Base-by-base conservation (phyloP, 1,140 invertebrate species). In the Lineus longissimus region DNA sequence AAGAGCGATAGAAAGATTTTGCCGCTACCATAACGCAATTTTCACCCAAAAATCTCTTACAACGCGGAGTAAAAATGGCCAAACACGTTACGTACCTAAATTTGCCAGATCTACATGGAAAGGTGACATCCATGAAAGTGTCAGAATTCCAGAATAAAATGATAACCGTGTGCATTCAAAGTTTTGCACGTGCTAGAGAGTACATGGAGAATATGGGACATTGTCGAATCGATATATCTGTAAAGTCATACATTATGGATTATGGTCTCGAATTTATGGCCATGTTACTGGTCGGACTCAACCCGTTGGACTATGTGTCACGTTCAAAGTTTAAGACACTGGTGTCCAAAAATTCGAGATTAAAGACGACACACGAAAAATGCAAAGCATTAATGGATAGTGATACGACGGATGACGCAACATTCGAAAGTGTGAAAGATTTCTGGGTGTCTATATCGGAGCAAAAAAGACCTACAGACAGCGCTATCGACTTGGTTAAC, bases 101-200 rank as follows among this genome's bases (percentile, higher is more conserved):
- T 6, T 51, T 51, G 47, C 9, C 47, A 23, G 47, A 51, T 51
- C 47, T 51, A n/a, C 47, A n/a, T 51, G 47, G 47, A 51, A 51
- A 51, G n/a, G n/a, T 51, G 6, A 51, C 47, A 27, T 51, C 47
- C 47, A 51, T 51, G 47, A 51, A 51, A n/a, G 47, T 51, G 4
- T 51, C 47, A 23, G 47, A 51, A 51, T 23, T n/a, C 6, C 47
- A 51, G 6, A n/a, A 51, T 51, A 51, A 51, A 27, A 51, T 7
- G n/a, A 51, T 51, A 51, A 51, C 47, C 9, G 47, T 51, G 4
- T 51, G 6, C 4, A 4, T 51, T 4, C 47, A 51, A 51, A 4
- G n/a, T 51, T 51, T 51, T 51, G 47, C 47, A 51, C 6, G 47
- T 4, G 47, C 47, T 7, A 51, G 4, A 51, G 6, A 51, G n/a